Conservation (phyloP, 2,113 vertebrate species). For the Cettia cetti region DNA sequence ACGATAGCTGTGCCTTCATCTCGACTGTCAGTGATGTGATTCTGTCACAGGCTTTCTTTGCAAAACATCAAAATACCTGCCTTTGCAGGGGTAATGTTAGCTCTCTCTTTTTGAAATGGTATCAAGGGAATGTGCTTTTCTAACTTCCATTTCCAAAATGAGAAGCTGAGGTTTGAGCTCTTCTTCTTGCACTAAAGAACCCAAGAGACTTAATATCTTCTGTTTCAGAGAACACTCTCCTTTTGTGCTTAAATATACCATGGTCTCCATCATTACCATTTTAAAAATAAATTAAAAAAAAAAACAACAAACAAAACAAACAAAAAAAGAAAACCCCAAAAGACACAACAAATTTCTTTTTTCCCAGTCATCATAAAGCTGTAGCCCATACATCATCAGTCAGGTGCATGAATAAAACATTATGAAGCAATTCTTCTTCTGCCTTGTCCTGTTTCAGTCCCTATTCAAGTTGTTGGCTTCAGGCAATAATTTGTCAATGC, state of each 20-base stretch:
- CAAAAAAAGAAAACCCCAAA: neutral
- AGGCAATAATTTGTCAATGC: constrained; percentile 15
- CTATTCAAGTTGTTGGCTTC: neutral
- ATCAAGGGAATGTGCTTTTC: neutral
- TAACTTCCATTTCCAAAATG: neutral
- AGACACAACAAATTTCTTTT: neutral
- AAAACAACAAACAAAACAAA: neutral
- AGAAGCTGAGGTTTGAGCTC: neutral
- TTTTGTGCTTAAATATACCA: neutral
- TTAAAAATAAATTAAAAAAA: neutral
- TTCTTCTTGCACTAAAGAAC: neutral
- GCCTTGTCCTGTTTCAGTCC: neutral
- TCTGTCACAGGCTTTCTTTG: neutral
- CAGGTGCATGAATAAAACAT: constrained; percentile 26
- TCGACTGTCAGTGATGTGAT: neutral
- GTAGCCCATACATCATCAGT: neutral
- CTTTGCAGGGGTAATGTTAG: neutral
- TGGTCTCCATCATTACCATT: neutral
- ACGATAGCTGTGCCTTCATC: neutral
- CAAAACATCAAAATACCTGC: neutral
- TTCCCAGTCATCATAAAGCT: neutral
- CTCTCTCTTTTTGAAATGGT: neutral
- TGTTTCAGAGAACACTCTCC: neutral
- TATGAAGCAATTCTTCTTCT: neutral
- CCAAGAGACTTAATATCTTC: neutral